These are phyloP conservation scores for Zosterops borbonicus DNA, from an alignment of 2,113 vertebrate species.

Conservation along the genomic window DNA sequence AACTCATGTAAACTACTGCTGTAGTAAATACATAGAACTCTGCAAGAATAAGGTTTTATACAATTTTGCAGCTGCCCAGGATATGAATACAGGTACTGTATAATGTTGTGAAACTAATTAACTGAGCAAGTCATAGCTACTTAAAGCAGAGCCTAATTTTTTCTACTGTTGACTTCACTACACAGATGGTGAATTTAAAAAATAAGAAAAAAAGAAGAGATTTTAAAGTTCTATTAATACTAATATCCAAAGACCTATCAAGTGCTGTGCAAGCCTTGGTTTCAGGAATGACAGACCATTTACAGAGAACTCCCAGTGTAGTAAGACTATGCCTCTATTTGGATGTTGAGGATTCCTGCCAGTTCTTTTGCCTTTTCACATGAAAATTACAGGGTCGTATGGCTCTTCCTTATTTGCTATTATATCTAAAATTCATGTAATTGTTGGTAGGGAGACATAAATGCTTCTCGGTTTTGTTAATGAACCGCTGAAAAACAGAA, in stretches of 20 bases:
- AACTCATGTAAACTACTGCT: neutral
- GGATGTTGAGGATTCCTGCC: neutral
- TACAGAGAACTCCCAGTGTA: neutral
- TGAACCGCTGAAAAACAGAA: neutral
- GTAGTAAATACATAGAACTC: neutral
- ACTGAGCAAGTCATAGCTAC: neutral
- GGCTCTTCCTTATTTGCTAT: neutral
- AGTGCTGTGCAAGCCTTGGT: neutral
- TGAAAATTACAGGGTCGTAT: neutral
- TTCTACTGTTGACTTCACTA: neutral
- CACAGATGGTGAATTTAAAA: neutral
- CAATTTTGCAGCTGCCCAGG: neutral
- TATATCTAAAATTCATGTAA: neutral
- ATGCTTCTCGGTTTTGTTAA: neutral
- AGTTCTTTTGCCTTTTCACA: neutral
- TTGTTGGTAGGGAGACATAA: neutral
- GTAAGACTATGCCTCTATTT: neutral
- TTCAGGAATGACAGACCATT: neutral
- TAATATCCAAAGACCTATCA: neutral
- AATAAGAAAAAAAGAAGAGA: neutral
- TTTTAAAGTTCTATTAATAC: constrained; percentile 2
- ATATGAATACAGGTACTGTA: neutral
- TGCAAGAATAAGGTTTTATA: neutral
- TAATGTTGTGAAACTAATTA: neutral
- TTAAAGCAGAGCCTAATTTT: constrained; percentile 11